Evolutionary conservation across 2,888 invertebrate species (phyloP).

Genomic region (Microchrysa polita): DNA sequence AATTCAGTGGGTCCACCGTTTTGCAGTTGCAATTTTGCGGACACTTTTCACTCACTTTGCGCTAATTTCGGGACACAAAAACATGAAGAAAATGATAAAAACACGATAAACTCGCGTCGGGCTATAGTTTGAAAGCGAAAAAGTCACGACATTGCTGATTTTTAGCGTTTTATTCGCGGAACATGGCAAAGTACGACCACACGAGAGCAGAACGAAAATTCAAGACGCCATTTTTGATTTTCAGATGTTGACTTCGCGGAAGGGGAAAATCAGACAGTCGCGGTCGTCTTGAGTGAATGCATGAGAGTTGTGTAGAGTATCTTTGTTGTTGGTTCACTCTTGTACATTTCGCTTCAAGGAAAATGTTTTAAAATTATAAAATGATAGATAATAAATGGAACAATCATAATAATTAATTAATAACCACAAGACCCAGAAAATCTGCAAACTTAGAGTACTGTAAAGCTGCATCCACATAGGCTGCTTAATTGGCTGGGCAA

Average conservation of each 20-base stretch:
- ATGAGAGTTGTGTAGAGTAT: not conserved
- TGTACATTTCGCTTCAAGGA: no score
- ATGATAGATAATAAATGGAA: no score
- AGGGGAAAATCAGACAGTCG: slow-evolving; percentile 15
- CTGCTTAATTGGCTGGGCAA: no score
- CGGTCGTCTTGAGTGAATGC: not conserved
- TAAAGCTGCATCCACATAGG: no score
- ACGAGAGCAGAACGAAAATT: not conserved
- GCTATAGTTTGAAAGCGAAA: not conserved
- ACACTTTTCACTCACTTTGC: not conserved
- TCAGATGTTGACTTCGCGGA: not conserved
- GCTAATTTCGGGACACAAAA: not conserved
- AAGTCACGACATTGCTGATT: slow-evolving; percentile 20
- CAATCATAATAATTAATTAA: no score
- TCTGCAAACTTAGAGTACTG: no score
- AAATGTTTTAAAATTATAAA: no score
- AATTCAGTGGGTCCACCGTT: not conserved
- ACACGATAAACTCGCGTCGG: not conserved
- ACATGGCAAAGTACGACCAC: not conserved
- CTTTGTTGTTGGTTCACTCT: no score
- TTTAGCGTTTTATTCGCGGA: not conserved
- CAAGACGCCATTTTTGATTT: slow-evolving; percentile 26
- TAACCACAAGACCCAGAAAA: no score
- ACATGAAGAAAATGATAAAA: not conserved
- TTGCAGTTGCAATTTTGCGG: not conserved